Percentiles rank a stretch among this genome's conserved stretches.
These are phyloP conservation scores for Zaprionus ornatus DNA, from an alignment of 1,140 invertebrate species.

Conservation along the genomic window DNA sequence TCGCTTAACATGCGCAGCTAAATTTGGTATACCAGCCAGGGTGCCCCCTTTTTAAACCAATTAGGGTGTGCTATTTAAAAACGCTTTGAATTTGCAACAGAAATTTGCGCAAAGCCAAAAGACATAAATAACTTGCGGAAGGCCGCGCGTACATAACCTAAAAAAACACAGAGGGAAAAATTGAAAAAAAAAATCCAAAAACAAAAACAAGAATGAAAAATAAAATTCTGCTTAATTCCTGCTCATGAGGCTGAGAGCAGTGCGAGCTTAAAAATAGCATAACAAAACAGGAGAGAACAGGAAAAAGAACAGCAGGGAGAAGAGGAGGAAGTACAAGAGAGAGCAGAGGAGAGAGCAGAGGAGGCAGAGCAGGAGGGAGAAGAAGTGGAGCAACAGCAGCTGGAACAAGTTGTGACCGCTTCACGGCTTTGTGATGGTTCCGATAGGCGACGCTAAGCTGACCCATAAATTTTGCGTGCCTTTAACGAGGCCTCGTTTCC, in stretches of 20 bases:
- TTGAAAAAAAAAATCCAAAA: not conserved
- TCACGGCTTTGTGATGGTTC: conserved; percentile 30
- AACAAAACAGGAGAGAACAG: not conserved
- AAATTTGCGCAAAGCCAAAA: conserved; percentile 8
- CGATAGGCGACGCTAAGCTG: conserved; percentile 50
- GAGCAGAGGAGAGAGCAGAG: not conserved
- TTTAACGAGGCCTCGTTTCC: conserved; percentile 41
- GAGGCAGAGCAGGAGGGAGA: not conserved
- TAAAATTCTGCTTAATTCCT: conserved; percentile 13
- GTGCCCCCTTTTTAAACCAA: conserved; percentile 29
- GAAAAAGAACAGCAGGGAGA: not conserved
- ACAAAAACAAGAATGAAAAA: conserved; percentile 23
- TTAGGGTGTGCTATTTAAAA: conserved; percentile 50
- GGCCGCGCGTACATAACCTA: conserved; percentile 14
- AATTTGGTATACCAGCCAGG: not conserved
- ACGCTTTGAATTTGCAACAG: conserved; percentile 20
- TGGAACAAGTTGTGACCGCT: conserved; percentile 31
- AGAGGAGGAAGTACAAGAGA: too few species aligned
- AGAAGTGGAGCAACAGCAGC: not conserved
- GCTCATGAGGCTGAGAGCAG: conserved; percentile 31
- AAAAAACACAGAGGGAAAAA: not conserved
- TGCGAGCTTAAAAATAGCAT: conserved; percentile 43
- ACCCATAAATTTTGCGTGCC: conserved; percentile 53
- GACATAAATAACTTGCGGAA: conserved; percentile 51
- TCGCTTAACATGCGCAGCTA: not conserved